phyloP scores from a whole-genome alignment of 2,888 invertebrate genomes.

The Tenthredo distinguenda region DNA sequence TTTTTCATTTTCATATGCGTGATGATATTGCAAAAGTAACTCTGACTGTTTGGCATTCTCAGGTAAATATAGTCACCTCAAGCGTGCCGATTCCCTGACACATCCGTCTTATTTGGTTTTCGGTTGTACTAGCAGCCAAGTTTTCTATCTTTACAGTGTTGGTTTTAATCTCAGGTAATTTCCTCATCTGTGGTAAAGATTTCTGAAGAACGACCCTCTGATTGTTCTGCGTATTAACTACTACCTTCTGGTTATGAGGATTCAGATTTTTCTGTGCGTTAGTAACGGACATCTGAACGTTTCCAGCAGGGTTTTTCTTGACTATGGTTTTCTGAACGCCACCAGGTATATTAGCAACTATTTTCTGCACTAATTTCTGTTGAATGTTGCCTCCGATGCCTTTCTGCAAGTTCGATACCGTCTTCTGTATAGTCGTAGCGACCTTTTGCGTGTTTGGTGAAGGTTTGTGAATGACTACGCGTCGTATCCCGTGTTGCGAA shows the following conservation, averaged over 20 bases:
- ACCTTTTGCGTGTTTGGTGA: slow-evolving; percentile 63
- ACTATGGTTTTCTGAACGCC: slow-evolving; percentile 57
- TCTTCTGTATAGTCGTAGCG: slow-evolving; percentile 67
- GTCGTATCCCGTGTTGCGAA: slow-evolving; percentile 61
- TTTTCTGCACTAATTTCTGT: slow-evolving; percentile 54
- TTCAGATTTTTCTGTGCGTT: slow-evolving; percentile 57
- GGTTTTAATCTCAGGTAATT: slow-evolving; percentile 69
- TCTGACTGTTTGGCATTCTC: slow-evolving; percentile 53
- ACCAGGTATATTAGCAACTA: slow-evolving; percentile 61
- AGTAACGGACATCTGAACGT: neutral
- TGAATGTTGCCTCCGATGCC: neutral
- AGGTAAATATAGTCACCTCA: slow-evolving; percentile 77
- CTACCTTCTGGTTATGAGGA: slow-evolving; percentile 60
- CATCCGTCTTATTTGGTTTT: slow-evolving; percentile 78
- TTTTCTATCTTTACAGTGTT: slow-evolving; percentile 79
- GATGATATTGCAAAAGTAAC: neutral
- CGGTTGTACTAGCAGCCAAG: slow-evolving; percentile 78
- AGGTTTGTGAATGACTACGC: slow-evolving; percentile 72
- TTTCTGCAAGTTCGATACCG: slow-evolving; percentile 68
- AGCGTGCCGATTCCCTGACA: slow-evolving; percentile 79
- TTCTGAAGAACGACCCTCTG: slow-evolving; percentile 69
- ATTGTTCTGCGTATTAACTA: slow-evolving; percentile 62
- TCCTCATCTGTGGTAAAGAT: slow-evolving; percentile 58
- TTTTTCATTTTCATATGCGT: neutral
- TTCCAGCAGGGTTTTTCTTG: slow-evolving; percentile 48